Percentiles rank a stretch among this genome's conserved stretches.
Evolutionary conservation across 2,113 vertebrate genomes (phyloP).

Genomic region (Eidolon helvum): DNA sequence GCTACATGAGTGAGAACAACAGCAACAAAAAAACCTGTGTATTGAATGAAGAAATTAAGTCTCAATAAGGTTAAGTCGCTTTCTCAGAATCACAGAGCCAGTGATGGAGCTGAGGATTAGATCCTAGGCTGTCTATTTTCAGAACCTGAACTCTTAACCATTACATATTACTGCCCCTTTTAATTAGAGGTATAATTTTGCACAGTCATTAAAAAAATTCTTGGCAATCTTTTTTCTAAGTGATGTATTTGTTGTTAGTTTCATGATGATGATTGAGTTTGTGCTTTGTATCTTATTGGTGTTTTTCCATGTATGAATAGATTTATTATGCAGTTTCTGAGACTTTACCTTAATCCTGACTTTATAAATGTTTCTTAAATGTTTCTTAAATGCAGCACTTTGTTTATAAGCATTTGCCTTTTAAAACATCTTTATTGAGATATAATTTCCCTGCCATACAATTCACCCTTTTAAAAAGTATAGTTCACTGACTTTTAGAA

Average conservation of each 20-base stretch:
- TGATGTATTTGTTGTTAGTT: background rate
- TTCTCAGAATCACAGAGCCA: background rate
- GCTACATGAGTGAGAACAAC: background rate
- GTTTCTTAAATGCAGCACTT: background rate
- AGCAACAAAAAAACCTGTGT: background rate
- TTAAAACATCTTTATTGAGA: background rate
- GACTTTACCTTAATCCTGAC: background rate
- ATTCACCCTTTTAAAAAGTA: background rate
- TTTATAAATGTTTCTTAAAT: slow-evolving; percentile 35
- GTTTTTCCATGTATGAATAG: fast-evolving
- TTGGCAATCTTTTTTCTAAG: background rate
- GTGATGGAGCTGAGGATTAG: background rate
- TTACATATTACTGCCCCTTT: background rate
- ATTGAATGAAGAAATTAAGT: background rate
- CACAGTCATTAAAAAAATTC: background rate
- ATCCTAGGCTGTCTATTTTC: background rate
- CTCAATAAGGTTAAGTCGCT: background rate
- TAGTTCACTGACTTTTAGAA: background rate
- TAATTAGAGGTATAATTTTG: background rate
- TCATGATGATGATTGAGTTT: background rate
- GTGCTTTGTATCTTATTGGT: background rate
- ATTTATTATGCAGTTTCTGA: background rate
- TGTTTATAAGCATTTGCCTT: background rate
- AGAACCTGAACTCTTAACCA: background rate
- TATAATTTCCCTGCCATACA: background rate